Evolutionary conservation across 2,797 vertebrate genomes (phyloP), one percentile per base, ranked within the genome.

Genomic region (Urophycis tenuis): DNA sequence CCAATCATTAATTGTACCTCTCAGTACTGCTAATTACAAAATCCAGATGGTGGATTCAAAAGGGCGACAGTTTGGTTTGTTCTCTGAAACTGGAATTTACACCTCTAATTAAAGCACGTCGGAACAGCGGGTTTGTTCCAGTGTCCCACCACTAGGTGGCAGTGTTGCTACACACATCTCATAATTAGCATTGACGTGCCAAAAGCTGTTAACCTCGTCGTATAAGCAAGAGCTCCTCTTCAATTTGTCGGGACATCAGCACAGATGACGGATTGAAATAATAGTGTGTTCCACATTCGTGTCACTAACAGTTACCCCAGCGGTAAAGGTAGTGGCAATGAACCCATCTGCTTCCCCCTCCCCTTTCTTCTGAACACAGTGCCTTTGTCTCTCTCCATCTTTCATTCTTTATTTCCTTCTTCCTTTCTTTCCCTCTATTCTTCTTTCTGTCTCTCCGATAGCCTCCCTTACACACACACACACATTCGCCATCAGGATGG

Each of bases 221-320:
- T 64, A 72, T 73, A 71, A 14, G 80, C 29, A 34, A 67, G 19
- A 0, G 30, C 82, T 83, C 77, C 64, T 72, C 85, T 81, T 53
- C 81, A 73, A 81, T 80, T 81, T 83, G 87, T 85, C 79, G 74
- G 70, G 81, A 79, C 81, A 81, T 86, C 84, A 83, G 84, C 76
- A 74, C 82, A 85, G 83, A 80, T 86, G 88, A 88, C 88, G 86
- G 84, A 88, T 86, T 88, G 84, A 87, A 86, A 90, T 88, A 84
- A 89, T 81, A 81, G 78, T 83, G 85, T 78, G 82, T 83, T 88
- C 82, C 76, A 77, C 82, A 86, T 81, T 88, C 84, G 82, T 87
- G 86, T 83, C 85, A 81, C 81, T 88, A 85, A 84, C 79, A 76
- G 86, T 87, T 88, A 86, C 87, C 82, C 30, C 30, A 25, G 87